Evolutionary conservation across 2,888 invertebrate genomes (phyloP), one percentile per base, ranked within the genome.

Genomic region (Microplitis deprimator): DNA sequence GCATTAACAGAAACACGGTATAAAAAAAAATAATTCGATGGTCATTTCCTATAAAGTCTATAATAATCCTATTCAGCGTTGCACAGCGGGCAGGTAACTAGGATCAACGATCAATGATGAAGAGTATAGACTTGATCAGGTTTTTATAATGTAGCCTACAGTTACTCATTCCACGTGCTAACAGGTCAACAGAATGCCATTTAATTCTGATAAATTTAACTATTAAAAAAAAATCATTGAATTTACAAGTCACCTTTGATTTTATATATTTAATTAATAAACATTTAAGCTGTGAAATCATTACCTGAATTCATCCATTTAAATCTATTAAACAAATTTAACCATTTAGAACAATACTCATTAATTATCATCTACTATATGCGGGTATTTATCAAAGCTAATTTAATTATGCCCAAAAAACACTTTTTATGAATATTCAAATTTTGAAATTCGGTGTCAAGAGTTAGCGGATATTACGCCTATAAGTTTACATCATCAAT

Each of bases 381-480:
- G 8, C 62, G 60, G 29, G 29, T 29, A 29, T 29, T 29, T 29
- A 4, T 41, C 13, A 13, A 50, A 50, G 13, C 4, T 50, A 41
- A 38, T 16, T 41, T 62, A 50, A 71, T 6, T n/a, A 39, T 62
- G 38, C 6, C 68, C 50, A 5, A 50, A 50, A 61, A 73, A 62
- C 29, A 29, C 29, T 20, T 29, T 64, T 73, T 78, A 83, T 84
- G 83, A 84, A 84, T 86, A 86, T 86, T 81, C 82, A 13, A 62
- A 40, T 50, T 64, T 68, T 70, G 79, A 75, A 80, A 77, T 29
- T 79, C 82, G 82, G 83, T 84, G 86, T 86, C 87, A 87, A 79
- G 85, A 85, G 87, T 87, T 85, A 82, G 86, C 86, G 87, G 87
- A 87, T 86, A 83, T 84, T 83, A 85, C 83, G 50, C 50, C 50